These are phyloP conservation scores for Chelonoidis abingdonii DNA, from an alignment of 2,113 vertebrate genomes.

Conservation along the genomic window DNA sequence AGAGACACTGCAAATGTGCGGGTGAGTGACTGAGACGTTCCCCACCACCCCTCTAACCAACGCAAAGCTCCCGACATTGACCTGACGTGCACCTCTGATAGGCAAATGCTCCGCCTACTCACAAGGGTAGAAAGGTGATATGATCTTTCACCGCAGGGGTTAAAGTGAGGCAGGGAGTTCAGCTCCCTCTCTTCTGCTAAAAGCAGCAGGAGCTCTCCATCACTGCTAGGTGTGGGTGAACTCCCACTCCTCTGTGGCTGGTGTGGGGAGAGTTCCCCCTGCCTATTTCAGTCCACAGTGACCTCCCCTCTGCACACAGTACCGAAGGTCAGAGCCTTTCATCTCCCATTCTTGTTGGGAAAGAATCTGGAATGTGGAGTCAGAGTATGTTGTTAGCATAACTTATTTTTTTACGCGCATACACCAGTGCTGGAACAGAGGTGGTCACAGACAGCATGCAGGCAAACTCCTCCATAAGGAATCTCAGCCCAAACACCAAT, in stretches of 20 bases:
- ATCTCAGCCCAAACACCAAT: neutral
- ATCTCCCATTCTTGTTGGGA: neutral
- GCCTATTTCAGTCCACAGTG: neutral
- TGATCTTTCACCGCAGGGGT: neutral
- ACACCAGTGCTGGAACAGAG: neutral
- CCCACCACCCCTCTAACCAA: neutral
- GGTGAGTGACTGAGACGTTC: neutral
- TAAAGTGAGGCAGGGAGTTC: neutral
- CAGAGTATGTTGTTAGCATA: neutral
- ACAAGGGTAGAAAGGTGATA: neutral
- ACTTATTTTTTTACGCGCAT: neutral
- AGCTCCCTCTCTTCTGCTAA: neutral
- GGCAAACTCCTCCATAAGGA: neutral
- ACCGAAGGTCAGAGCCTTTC: neutral
- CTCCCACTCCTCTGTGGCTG: neutral
- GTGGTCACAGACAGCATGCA: neutral
- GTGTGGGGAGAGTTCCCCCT: neutral
- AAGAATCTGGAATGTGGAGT: neutral
- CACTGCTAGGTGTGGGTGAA: neutral
- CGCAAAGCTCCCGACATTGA: neutral
- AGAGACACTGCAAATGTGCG: neutral
- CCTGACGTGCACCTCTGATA: neutral
- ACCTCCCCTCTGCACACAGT: neutral
- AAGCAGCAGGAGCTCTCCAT: neutral
- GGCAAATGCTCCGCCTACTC: neutral